Evolutionary conservation across 1,140 invertebrate genomes (phyloP).

Genomic region (Aphaenogaster floridana): DNA sequence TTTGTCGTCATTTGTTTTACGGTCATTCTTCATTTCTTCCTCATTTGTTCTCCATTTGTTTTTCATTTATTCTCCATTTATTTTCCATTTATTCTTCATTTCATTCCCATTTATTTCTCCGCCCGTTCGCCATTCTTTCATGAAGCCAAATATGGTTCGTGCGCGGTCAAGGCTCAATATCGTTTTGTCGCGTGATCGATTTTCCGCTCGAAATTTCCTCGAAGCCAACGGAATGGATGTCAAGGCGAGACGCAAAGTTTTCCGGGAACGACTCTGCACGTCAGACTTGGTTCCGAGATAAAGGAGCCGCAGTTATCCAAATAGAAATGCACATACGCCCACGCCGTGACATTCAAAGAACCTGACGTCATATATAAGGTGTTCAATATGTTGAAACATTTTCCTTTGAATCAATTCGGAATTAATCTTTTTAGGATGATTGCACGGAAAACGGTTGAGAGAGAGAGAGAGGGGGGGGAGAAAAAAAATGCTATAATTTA

Average conservation of each 20-base stretch:
- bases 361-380: neutral
- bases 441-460: neutral
- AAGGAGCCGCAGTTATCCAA: slow-evolving; percentile 30
- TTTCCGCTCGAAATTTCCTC: slow-evolving; percentile 57
- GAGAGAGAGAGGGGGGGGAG: too few relatives aligned
- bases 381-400: neutral
- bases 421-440: neutral
- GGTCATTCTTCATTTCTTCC: neutral
- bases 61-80: neutral
- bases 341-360: slow-evolving; percentile 1
- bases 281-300: slow-evolving; percentile 43
- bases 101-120: neutral
- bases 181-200: slow-evolving; percentile 37
- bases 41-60: slow-evolving; percentile 42
- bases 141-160: slow-evolving; percentile 27
- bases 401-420: neutral
- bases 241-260: slow-evolving; percentile 51
- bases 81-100: slow-evolving; percentile 29
- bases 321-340: slow-evolving; percentile 36
- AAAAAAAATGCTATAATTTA: neutral
- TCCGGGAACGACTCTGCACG: slow-evolving; percentile 38
- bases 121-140: neutral
- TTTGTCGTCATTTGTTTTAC: slow-evolving; percentile 22
- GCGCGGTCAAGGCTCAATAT: slow-evolving; percentile 47
- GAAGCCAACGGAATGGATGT: slow-evolving; percentile 45